Evolutionary conservation across 2,113 vertebrate species (phyloP).

Genomic region (Rhinoderma darwinii): DNA sequence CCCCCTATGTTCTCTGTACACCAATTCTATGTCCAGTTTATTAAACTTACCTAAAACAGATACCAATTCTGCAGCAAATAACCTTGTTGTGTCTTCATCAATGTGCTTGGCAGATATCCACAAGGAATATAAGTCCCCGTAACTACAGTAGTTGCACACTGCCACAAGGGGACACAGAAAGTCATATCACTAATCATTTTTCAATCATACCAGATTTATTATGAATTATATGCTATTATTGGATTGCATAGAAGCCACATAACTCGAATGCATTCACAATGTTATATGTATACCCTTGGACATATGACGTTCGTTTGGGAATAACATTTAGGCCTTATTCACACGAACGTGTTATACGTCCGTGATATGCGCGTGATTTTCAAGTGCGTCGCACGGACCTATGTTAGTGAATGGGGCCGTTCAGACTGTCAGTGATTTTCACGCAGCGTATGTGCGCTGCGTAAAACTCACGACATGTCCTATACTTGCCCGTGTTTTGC

Average conservation of each 20-base stretch:
- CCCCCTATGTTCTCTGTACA: background rate
- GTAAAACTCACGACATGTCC: too few relatives aligned
- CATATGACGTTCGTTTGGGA: too few relatives aligned
- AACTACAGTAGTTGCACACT: constrained; percentile 95
- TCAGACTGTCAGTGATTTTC: too few relatives aligned
- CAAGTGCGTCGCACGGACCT: too few relatives aligned
- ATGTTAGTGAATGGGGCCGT: too few relatives aligned
- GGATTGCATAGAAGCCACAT: background rate
- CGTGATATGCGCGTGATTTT: too few relatives aligned
- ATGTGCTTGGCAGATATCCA: constrained; percentile 85
- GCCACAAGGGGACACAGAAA: background rate
- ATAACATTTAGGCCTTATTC: too few relatives aligned
- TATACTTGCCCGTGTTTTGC: too few relatives aligned
- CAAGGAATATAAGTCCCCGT: constrained; percentile 88
- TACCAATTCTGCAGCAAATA: constrained; percentile 91
- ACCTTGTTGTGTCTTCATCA: constrained; percentile 79
- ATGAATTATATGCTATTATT: background rate
- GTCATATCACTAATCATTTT: accelerated
- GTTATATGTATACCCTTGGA: too few relatives aligned
- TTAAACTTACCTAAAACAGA: constrained; percentile 85
- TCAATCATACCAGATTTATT: background rate
- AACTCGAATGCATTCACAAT: too few relatives aligned
- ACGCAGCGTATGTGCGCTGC: too few relatives aligned
- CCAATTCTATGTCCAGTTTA: background rate
- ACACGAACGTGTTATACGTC: too few relatives aligned